Conservation (phyloP, 2,113 vertebrate species). For the Grallaria varia region DNA sequence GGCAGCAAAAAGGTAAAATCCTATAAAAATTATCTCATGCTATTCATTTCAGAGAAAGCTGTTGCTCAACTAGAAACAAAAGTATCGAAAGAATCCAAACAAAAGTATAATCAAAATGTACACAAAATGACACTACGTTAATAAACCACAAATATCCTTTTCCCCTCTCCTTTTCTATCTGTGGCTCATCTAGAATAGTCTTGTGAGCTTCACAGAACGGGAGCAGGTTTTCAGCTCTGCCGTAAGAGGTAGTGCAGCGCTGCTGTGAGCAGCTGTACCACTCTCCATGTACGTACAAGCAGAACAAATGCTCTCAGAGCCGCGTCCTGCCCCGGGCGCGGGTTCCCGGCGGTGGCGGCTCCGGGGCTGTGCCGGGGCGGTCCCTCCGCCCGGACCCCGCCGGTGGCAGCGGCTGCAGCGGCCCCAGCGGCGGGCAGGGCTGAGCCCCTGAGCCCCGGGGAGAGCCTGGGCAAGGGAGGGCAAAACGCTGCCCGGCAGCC, state of each 20-base stretch:
- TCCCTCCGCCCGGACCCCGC: neutral
- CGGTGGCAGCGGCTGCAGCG: neutral
- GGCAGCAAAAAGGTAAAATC: neutral
- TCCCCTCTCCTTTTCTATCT: neutral
- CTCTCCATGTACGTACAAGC: rapidly evolving
- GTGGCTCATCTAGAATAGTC: neutral
- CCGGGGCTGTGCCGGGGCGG: rapidly evolving
- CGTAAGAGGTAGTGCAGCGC: neutral
- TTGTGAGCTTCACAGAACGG: neutral
- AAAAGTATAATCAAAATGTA: neutral
- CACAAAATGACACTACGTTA: rapidly evolving
- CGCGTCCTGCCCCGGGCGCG: rapidly evolving
- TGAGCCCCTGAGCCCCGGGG: neutral
- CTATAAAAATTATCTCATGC: neutral
- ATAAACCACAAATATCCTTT: neutral
- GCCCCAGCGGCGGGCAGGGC: neutral
- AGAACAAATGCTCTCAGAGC: neutral
- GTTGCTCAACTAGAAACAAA: neutral
- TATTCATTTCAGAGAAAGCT: neutral
- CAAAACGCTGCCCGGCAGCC: neutral
- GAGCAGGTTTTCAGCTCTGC: neutral
- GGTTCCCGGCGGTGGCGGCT: rapidly evolving
- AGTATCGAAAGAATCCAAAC: neutral
- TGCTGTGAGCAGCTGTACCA: neutral
- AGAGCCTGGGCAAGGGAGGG: neutral